These are phyloP conservation scores for Limonius californicus DNA, from an alignment of 1,140 invertebrate species.

Conservation along the genomic window DNA sequence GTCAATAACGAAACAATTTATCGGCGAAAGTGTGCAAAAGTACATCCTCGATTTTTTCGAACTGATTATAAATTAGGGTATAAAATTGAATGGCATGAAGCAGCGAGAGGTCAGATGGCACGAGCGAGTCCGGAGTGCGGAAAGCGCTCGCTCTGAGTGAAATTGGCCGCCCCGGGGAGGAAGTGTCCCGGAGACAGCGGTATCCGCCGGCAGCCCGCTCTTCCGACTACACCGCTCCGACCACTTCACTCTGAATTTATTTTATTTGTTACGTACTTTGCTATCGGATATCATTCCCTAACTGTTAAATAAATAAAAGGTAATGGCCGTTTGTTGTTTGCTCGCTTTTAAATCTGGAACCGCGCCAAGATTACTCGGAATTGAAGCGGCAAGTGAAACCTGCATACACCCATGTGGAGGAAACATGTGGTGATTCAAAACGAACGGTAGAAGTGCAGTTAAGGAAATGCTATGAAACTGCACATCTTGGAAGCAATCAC, in stretches of 20 bases:
- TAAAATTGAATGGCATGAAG: constrained; percentile 3
- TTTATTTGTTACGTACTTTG: constrained; percentile 27
- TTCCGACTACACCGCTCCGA: constrained; percentile 41
- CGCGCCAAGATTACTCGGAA: too few species aligned
- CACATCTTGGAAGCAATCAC: too few species aligned
- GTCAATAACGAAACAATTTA: too few species aligned
- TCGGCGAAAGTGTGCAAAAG: too few species aligned
- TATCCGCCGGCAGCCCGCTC: constrained; percentile 46
- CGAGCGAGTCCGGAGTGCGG: constrained; percentile 10
- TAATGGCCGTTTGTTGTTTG: neutral
- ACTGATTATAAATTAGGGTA: constrained; percentile 1
- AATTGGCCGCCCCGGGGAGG: constrained; percentile 48
- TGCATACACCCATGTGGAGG: too few species aligned
- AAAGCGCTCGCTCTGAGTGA: constrained; percentile 46
- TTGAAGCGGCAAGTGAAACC: too few species aligned
- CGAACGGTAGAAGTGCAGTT: too few species aligned
- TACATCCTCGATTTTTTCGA: too few species aligned
- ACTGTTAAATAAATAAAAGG: constrained; percentile 12
- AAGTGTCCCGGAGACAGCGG: constrained; percentile 49
- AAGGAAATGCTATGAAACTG: too few species aligned
- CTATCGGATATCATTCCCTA: constrained; percentile 7
- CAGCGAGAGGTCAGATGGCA: constrained; percentile 11
- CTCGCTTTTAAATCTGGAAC: too few species aligned
- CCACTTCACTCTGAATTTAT: constrained; percentile 43
- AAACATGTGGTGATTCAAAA: too few species aligned